A percentile compares a stretch with the other conserved stretches of the same genome.
These are phyloP conservation scores for Maconellicoccus hirsutus DNA, from an alignment of 1,140 invertebrate genomes.

Conservation along the genomic window DNA sequence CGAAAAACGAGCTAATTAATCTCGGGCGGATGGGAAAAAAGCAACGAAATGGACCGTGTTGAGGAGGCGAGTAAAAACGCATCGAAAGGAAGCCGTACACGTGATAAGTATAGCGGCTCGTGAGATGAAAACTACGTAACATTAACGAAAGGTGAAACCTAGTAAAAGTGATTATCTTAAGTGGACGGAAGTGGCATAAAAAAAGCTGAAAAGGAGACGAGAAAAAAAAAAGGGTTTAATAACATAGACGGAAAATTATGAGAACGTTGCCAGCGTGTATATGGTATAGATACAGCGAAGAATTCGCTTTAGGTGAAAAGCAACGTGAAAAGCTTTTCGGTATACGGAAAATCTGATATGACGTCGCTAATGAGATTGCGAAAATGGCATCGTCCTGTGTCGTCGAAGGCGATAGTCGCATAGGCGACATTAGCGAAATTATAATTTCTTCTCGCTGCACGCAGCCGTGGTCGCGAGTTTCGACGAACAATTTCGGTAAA, in stretches of 20 bases:
- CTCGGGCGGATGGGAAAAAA: too few species aligned
- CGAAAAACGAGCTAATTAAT: too few species aligned
- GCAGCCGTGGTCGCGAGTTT: not conserved
- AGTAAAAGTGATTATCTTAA: slow-evolving; percentile 6
- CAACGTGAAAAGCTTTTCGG: not conserved
- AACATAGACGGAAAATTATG: not conserved
- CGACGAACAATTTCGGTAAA: not conserved
- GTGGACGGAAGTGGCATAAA: not conserved
- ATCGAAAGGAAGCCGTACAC: too few species aligned
- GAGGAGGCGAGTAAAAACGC: too few species aligned
- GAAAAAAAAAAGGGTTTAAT: not conserved
- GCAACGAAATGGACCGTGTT: too few species aligned
- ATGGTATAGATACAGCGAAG: not conserved
- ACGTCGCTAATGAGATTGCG: slow-evolving; percentile 7
- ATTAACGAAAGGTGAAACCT: slow-evolving; percentile 3
- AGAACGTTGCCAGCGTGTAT: not conserved
- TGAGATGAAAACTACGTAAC: not conserved
- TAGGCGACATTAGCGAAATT: not conserved
- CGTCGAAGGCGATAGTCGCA: not conserved
- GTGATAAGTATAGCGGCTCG: too few species aligned
- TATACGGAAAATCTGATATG: not conserved
- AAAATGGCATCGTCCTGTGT: not conserved
- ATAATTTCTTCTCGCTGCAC: not conserved
- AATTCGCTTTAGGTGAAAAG: not conserved
- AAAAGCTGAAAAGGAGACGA: not conserved